Evolutionary conservation across 2,888 invertebrate species (phyloP), one percentile per base, ranked within the genome.

Genomic region (Agonum fuliginosum): DNA sequence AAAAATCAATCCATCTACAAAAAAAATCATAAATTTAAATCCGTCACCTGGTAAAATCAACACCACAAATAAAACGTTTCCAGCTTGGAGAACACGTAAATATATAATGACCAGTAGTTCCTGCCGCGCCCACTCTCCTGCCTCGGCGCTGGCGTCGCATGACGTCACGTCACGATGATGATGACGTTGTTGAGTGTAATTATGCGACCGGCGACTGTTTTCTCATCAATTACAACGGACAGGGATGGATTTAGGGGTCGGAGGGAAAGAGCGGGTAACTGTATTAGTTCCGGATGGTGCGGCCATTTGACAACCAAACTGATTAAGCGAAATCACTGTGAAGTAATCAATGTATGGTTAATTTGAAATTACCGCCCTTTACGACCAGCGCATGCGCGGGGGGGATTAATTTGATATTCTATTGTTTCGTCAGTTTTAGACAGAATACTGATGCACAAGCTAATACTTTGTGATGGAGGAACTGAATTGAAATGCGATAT

Each of bases 141-240:
- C 37, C 37, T 2, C 37, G 37, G 37, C 37, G 37, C 37, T 37
- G 12, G 37, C 12, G 37, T n/a, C n/a, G 37, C 37, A 3, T 37
- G 37, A 37, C 37, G 54, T 54, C 27, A 62, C 58, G 58, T 62
- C 58, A 62, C 58, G 34, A 51, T 51, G 71, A 71, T 51, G 71
- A 73, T 58, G 34, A 51, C 54, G 73, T 73, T 58, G 73, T 73
- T 73, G 73, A 41, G 54, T 54, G 73, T 73, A 73, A 73, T 73
- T 73, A 73, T 73, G 73, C 73, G 73, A 73, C 54, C 58, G 58
- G 54, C 27, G 43, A 73, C 73, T 58, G 73, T 73, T 73, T 73
- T 73, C 73, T 41, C 58, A 73, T 73, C 73, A 73, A 73, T 73
- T 58, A 41, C 73, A 73, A 8, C 20, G 58, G 58, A 48, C 51